These are phyloP conservation scores for Mustelus asterias DNA, from an alignment of 2,113 vertebrate genomes.

Conservation along the genomic window DNA sequence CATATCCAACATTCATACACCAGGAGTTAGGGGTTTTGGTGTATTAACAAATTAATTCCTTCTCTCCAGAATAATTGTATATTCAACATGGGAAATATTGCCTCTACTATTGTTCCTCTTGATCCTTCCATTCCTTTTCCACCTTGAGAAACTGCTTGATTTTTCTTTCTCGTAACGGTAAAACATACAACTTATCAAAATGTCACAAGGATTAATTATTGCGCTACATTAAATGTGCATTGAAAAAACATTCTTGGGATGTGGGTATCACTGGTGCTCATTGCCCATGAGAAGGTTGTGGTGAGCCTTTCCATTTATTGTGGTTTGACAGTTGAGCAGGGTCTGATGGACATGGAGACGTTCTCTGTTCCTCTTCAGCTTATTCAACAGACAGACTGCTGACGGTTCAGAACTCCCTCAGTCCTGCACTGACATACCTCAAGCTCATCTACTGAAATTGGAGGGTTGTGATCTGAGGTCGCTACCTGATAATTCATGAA, in stretches of 20 bases:
- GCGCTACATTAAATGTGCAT: not conserved
- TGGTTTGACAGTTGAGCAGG: not conserved
- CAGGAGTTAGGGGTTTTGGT: not conserved
- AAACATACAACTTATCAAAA: not conserved
- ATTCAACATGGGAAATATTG: too few relatives aligned
- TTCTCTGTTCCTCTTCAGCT: not conserved
- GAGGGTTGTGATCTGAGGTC: not conserved
- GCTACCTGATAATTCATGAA: not conserved
- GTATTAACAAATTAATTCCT: not conserved
- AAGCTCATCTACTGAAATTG: not conserved
- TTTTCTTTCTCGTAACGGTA: not conserved
- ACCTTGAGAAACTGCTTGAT: not conserved
- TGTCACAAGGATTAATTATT: not conserved
- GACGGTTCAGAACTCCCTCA: too few relatives aligned
- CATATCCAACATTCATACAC: not conserved
- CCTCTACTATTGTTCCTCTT: not conserved
- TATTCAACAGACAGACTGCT: not conserved
- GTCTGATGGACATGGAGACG: not conserved
- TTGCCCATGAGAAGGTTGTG: not conserved
- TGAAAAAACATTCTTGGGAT: not conserved
- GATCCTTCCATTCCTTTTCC: not conserved
- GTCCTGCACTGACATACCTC: not conserved
- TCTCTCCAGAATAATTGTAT: not conserved
- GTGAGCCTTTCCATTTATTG: not conserved
- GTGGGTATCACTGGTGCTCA: not conserved